Evolutionary conservation across 2,797 vertebrate species (phyloP).

Genomic region (Pantherophis vulpinus): DNA sequence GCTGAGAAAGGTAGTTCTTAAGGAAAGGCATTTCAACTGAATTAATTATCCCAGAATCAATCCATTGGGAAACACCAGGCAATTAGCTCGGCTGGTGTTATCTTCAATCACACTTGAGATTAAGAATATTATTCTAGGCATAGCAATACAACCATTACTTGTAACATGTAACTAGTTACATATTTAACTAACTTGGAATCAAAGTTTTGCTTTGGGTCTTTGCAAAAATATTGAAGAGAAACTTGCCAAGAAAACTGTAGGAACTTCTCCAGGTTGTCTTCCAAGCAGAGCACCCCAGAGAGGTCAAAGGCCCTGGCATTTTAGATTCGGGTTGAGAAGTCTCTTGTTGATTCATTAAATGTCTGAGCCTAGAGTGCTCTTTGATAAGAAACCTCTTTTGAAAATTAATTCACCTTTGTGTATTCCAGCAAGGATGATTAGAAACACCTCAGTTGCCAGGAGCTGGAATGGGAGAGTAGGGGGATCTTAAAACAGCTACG

Average conservation of each 20-base stretch:
- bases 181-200: constrained; percentile 36
- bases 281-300: not conserved
- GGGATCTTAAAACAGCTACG: constrained; percentile 34
- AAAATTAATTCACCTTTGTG: constrained; percentile 47
- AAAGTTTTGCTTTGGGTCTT: not conserved
- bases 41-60: constrained; percentile 59
- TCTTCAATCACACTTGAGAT: constrained; percentile 43
- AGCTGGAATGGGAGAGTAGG: not conserved
- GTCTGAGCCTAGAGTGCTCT: constrained; percentile 45
- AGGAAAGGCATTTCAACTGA: constrained; percentile 49
- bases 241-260: not conserved
- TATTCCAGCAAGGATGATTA: constrained; percentile 48
- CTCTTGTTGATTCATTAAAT: constrained; percentile 40
- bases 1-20: constrained; percentile 51
- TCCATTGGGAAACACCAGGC: constrained; percentile 54
- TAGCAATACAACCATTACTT: constrained; percentile 37
- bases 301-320: constrained; percentile 42
- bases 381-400: constrained; percentile 48
- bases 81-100: constrained; percentile 58
- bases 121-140: constrained; percentile 38
- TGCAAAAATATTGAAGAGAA: not conserved
- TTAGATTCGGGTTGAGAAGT: constrained; percentile 48
- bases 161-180: constrained; percentile 22
- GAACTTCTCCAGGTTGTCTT: not conserved
- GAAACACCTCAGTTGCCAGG: constrained; percentile 32